These are phyloP conservation scores for Ectemnius continuus DNA, from an alignment of 2,888 invertebrate genomes.

Conservation along the genomic window DNA sequence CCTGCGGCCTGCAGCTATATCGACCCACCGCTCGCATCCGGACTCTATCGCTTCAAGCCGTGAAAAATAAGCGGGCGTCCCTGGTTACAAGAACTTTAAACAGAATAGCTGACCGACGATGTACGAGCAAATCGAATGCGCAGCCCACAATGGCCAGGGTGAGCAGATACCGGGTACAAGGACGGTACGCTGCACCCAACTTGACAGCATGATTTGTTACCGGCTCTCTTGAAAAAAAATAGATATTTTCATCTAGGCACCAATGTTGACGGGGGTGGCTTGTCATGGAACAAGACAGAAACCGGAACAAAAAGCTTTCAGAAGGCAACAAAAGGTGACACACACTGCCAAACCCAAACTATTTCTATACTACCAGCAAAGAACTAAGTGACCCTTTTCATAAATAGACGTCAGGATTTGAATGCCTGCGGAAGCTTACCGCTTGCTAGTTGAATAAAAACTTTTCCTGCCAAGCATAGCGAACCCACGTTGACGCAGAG, in stretches of 20 bases:
- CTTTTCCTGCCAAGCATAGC: background rate
- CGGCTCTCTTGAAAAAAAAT: slow-evolving; percentile 25
- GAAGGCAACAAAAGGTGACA: too few species aligned
- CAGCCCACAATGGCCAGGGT: slow-evolving; percentile 28
- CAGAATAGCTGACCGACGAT: slow-evolving; percentile 37
- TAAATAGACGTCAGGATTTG: too few species aligned
- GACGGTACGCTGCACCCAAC: slow-evolving; percentile 29
- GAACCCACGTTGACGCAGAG: background rate
- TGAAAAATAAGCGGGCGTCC: slow-evolving; percentile 32
- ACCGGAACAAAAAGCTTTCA: too few species aligned
- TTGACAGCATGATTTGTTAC: slow-evolving; percentile 50
- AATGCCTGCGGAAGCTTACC: too few species aligned
- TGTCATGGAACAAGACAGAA: too few species aligned
- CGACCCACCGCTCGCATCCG: background rate
- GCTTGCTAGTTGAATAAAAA: background rate
- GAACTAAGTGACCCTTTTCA: too few species aligned
- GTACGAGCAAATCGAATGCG: slow-evolving; percentile 16
- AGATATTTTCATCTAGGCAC: too few species aligned
- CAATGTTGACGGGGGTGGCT: too few species aligned
- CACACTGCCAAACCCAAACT: too few species aligned
- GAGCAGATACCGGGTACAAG: slow-evolving; percentile 30
- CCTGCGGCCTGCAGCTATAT: slow-evolving; percentile 9
- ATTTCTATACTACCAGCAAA: too few species aligned
- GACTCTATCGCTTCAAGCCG: slow-evolving; percentile 11
- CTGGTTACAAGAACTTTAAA: slow-evolving; percentile 23